phyloP scores from a whole-genome alignment of 2,113 vertebrate genomes.

The Rhadina sibilatrix region DNA sequence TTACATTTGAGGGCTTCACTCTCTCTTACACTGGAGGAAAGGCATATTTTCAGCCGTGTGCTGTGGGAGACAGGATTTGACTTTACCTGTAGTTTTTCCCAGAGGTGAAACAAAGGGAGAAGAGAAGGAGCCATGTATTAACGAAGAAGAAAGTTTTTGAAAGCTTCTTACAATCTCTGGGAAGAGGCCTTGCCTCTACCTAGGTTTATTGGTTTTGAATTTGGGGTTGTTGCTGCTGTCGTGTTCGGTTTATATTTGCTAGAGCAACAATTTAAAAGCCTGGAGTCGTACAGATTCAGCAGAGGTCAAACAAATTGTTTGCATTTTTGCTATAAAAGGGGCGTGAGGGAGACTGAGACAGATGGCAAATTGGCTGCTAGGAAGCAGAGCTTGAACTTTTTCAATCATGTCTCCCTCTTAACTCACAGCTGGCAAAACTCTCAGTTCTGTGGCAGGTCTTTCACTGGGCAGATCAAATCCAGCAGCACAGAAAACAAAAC shows the following conservation, averaged over 20 bases:
- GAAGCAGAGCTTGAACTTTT: conserved; percentile 64
- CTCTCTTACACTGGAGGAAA: neutral
- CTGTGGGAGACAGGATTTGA: neutral
- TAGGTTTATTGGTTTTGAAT: conserved; percentile 10
- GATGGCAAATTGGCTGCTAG: conserved; percentile 59
- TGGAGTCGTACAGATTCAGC: conserved; percentile 19
- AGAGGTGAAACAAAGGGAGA: neutral
- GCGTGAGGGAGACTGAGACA: conserved; percentile 18
- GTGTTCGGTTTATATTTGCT: conserved; percentile 21
- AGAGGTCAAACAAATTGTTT: conserved; percentile 70
- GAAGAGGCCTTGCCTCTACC: neutral
- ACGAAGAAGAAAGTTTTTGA: neutral
- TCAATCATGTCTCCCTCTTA: conserved; percentile 55
- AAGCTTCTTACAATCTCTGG: neutral
- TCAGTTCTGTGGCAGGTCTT: conserved; percentile 36
- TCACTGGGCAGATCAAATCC: conserved; percentile 62
- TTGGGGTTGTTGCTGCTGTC: neutral
- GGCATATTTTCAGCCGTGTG: neutral
- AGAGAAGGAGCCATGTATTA: neutral
- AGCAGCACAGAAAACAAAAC: conserved; percentile 68
- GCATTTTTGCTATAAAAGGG: conserved; percentile 66
- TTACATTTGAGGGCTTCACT: neutral
- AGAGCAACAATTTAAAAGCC: conserved; percentile 35
- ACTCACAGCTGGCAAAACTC: conserved; percentile 61
- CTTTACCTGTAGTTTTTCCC: neutral